phyloP scores from a whole-genome alignment of 2,113 vertebrate species.

The Dromaius novaehollandiae region DNA sequence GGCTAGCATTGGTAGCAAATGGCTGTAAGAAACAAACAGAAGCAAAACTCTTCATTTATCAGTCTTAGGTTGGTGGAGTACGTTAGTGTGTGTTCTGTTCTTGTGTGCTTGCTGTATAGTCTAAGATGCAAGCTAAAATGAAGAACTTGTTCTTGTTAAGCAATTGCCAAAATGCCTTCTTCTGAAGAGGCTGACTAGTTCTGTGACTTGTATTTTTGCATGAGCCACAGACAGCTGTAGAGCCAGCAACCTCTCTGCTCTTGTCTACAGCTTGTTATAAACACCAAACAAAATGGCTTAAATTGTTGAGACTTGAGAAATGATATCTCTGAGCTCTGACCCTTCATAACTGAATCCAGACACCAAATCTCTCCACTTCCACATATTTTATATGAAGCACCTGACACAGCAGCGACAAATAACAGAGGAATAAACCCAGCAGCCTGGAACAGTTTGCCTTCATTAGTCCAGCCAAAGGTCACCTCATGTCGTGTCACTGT shows the following conservation, averaged over 20 bases:
- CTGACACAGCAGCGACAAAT: constrained; percentile 52
- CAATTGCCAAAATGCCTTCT: background rate
- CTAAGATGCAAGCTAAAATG: background rate
- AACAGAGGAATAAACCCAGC: constrained; percentile 24
- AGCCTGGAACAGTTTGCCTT: background rate
- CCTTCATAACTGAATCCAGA: constrained; percentile 57
- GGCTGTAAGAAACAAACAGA: rapidly evolving
- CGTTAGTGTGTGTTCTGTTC: background rate
- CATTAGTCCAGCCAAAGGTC: constrained; percentile 45
- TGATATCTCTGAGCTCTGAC: constrained; percentile 57
- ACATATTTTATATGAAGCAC: background rate
- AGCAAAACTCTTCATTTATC: background rate
- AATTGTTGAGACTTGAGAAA: constrained; percentile 45
- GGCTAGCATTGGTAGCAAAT: background rate
- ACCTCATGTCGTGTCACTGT: background rate
- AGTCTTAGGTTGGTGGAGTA: background rate
- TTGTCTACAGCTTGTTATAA: constrained; percentile 21
- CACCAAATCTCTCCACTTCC: background rate
- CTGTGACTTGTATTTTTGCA: background rate
- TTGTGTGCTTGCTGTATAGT: background rate
- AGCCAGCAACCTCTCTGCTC: background rate
- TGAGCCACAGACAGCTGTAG: background rate
- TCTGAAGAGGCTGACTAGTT: background rate
- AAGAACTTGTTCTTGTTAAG: background rate
- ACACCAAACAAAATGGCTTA: background rate